These are phyloP conservation scores for Leucozona laternaria DNA, from an alignment of 2,888 invertebrate species.

Conservation along the genomic window DNA sequence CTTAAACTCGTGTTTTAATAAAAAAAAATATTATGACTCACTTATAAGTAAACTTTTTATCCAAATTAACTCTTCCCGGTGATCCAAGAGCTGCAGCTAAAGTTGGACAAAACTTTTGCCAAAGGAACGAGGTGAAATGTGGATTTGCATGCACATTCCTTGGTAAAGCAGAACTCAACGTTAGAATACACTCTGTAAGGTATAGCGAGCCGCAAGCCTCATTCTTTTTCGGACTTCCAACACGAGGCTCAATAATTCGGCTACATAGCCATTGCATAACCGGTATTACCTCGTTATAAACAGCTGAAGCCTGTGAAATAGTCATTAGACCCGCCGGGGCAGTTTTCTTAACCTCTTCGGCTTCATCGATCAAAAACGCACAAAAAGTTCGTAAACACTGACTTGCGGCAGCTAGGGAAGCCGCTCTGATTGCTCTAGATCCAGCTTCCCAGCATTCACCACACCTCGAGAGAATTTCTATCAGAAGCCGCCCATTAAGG, in stretches of 20 bases:
- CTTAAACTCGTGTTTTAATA: not conserved
- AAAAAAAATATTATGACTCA: constrained; percentile 80
- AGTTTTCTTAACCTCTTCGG: constrained; percentile 85
- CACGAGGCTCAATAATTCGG: constrained; percentile 91
- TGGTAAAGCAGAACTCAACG: constrained; percentile 92
- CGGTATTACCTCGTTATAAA: constrained; percentile 95
- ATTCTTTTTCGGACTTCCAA: constrained; percentile 82
- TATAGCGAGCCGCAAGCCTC: constrained; percentile 86
- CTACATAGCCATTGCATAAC: constrained; percentile 95
- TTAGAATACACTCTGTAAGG: constrained; percentile 93
- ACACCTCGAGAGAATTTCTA: constrained; percentile 93
- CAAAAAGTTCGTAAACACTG: constrained; percentile 94
- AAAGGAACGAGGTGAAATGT: constrained; percentile 94
- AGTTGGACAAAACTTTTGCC: constrained; percentile 97
- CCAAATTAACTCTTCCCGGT: constrained; percentile 88
- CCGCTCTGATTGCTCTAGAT: constrained; percentile 92
- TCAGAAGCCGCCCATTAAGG: constrained; percentile 94
- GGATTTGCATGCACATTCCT: constrained; percentile 92
- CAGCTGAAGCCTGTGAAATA: constrained; percentile 88
- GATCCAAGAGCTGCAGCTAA: constrained; percentile 94
- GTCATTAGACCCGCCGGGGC: constrained; percentile 85
- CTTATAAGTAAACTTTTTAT: constrained; percentile 90
- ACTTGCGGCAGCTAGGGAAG: constrained; percentile 95
- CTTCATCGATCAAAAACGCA: constrained; percentile 88
- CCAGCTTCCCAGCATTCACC: constrained; percentile 92